Base-by-base conservation (phyloP, 2,113 vertebrate genomes). In the Synodontis membranacea region DNA sequence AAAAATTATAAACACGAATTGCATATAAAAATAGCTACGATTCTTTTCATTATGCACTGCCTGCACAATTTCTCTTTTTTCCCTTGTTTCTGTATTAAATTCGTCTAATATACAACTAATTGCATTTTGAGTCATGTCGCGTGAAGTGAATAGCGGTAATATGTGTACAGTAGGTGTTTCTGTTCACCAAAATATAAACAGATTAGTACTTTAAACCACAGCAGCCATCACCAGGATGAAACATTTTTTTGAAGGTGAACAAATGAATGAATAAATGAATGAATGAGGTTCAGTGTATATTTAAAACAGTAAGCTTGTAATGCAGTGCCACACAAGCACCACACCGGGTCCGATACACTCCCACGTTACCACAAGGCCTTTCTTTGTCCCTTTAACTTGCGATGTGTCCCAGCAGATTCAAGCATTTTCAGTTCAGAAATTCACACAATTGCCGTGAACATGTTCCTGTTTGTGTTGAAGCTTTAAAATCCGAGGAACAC, bases 401-500 rank as follows among this genome's bases (percentile, higher is more conserved):
- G 11, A 3, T 4, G 58, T 62, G 9, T n/a, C n/a, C 12, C 17
- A 23, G 48, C 11, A 54, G 23, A 14, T 39, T 28, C 60, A 11
- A n/a, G 60, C 8, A 5, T 56, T 56, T 23, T 56, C 8, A 58
- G 54, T 58, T 58, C 25, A 25, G 56, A 25, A 58, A 23, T n/a
- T 62, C 58, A 1, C 58, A 62, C 28, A n/a, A n/a, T n/a, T n/a
- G 3, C 23, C 3, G 28, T n/a, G 58, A n/a, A n/a, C 25, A 11
- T n/a, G 52, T 4, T 10, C 25, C 46, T 15, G 68, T 12, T 23
- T 44, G 21, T 37, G 28, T n/a, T n/a, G 78, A 82, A 78, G 58
- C 86, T 54, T 54, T 86, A 86, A 72, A 79, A 60, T 56, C 39
- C 3, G 37, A 66, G 75, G 66, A 28, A 34, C 82, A 80, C 70